A percentile compares a stretch with the other conserved stretches of the same genome.
Conservation (phyloP, 2,888 invertebrate genomes). For the Gibbula magus region DNA sequence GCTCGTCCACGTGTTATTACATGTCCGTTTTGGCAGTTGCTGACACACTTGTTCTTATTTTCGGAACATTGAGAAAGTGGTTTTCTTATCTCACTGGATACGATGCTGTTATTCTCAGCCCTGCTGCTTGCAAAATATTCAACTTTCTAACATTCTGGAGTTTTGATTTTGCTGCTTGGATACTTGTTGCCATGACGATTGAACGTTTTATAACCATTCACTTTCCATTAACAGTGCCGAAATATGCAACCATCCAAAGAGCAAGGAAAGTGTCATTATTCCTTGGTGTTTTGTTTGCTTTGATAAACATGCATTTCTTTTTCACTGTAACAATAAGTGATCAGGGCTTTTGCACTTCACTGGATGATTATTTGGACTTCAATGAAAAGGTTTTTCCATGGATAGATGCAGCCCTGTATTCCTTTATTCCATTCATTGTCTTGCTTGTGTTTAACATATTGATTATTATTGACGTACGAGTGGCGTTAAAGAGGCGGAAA, state of each 20-base stretch:
- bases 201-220: slow-evolving; percentile 64
- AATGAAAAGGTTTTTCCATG: slow-evolving; percentile 60
- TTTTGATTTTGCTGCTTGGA: slow-evolving; percentile 62
- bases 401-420: slow-evolving; percentile 65
- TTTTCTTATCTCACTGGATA: slow-evolving; percentile 43
- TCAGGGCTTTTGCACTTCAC: slow-evolving; percentile 43
- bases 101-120: slow-evolving; percentile 42
- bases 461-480: slow-evolving; percentile 54
- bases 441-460: slow-evolving; percentile 62
- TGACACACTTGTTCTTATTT: slow-evolving; percentile 53
- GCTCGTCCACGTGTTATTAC: slow-evolving; percentile 57
- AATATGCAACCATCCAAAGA: slow-evolving; percentile 50
- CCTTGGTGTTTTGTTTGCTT: slow-evolving; percentile 40
- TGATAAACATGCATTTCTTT: slow-evolving; percentile 59
- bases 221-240: slow-evolving; percentile 56
- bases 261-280: slow-evolving; percentile 46
- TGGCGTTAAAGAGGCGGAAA: slow-evolving; percentile 36
- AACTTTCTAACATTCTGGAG: slow-evolving; percentile 56
- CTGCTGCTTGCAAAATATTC: slow-evolving; percentile 43
- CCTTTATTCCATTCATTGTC: slow-evolving; percentile 60
- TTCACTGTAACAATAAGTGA: slow-evolving; percentile 50
- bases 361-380: slow-evolving; percentile 49
- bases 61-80: slow-evolving; percentile 56
- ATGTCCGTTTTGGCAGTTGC: slow-evolving; percentile 56
- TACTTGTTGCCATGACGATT: slow-evolving; percentile 67